Evolutionary conservation across 1,140 invertebrate genomes (phyloP).

Genomic region (Harlomillsia oculata): DNA sequence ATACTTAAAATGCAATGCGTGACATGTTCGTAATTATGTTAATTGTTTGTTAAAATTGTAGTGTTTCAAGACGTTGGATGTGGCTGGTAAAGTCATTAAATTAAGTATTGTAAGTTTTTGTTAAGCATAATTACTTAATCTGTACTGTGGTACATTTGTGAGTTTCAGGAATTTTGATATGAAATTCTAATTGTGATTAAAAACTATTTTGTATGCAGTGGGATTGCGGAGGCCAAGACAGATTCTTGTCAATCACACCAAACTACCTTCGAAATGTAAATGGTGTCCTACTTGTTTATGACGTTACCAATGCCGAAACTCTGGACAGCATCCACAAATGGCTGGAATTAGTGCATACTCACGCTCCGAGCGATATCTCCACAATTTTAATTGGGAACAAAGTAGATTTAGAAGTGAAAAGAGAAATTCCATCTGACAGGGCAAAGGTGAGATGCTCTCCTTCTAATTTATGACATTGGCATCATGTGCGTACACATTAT

Average conservation of each 20-base stretch:
- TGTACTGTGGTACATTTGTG: background rate
- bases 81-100: constrained; percentile 8
- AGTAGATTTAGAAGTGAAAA: constrained; percentile 38
- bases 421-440: background rate
- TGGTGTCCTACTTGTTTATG: constrained; percentile 82
- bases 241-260: constrained; percentile 86
- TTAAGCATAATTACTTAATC: background rate
- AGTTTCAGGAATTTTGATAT: background rate
- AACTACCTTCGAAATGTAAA: constrained; percentile 71
- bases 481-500: no score
- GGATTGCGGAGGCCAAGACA: constrained; percentile 59
- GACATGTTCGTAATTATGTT: background rate
- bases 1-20: background rate
- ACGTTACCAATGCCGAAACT: constrained; percentile 79
- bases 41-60: background rate
- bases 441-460: constrained; percentile 22
- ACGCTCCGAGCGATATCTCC: constrained; percentile 76
- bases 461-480: no score
- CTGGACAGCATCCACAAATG: constrained; percentile 81
- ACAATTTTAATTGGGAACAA: constrained; percentile 75
- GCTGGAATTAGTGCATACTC: constrained; percentile 76
- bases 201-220: constrained; percentile 10
- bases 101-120: constrained; percentile 6
- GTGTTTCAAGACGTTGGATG: constrained; percentile 11
- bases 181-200: background rate